Evolutionary conservation across 2,113 vertebrate genomes (phyloP).

Genomic region (Pitta sordida): DNA sequence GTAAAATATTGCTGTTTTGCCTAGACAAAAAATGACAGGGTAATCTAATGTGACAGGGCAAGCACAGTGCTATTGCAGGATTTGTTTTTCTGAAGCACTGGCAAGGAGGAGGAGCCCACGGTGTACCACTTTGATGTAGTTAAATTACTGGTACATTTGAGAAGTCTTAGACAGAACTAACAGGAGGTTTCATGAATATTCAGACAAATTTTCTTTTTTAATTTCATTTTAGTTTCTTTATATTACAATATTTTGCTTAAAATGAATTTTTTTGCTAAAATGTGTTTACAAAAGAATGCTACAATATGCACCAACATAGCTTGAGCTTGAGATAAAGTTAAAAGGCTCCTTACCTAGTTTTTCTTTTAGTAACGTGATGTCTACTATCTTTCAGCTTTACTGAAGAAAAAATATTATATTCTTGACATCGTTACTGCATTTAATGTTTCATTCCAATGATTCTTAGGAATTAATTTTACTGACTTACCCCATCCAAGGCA

Average conservation of each 20-base stretch:
- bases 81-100: slow-evolving; percentile 10
- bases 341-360: not conserved
- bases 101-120: not conserved
- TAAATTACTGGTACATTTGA: slow-evolving; percentile 82
- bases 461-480: not conserved
- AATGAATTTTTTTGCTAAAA: slow-evolving; percentile 45
- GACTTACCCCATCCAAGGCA: slow-evolving; percentile 98
- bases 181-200: slow-evolving; percentile 50
- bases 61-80: not conserved
- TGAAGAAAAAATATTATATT: not conserved
- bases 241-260: not conserved
- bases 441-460: not conserved
- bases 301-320: not conserved
- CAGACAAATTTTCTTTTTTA: slow-evolving; percentile 8
- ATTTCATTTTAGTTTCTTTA: slow-evolving; percentile 15
- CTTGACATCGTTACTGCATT: not conserved
- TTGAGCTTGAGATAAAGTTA: not conserved
- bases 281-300: not conserved
- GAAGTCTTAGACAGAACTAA: slow-evolving; percentile 75
- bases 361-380: not conserved
- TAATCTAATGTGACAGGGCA: not conserved
- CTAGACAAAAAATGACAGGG: not conserved
- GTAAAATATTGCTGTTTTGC: not conserved
- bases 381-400: not conserved
- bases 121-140: slow-evolving; percentile 69